Evolutionary conservation across 2,888 invertebrate genomes (phyloP).

Genomic region (Nemurella pictetii): DNA sequence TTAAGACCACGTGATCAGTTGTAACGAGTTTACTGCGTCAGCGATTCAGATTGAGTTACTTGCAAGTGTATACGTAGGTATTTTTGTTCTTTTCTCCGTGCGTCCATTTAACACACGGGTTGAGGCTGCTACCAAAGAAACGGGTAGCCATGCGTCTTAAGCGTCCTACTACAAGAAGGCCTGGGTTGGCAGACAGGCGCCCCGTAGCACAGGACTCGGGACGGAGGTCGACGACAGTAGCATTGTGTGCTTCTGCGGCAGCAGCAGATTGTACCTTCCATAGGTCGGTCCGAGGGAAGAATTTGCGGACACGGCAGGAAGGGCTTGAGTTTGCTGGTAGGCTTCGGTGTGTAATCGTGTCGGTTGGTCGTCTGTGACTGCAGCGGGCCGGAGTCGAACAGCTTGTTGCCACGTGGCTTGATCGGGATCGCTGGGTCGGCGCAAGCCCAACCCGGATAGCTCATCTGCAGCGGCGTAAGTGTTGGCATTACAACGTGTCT

Average conservation of each 20-base stretch:
- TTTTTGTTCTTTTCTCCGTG: neutral
- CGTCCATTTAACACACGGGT: neutral
- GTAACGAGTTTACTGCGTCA: neutral
- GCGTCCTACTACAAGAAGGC: neutral
- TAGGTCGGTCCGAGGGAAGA: neutral
- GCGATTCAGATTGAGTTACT: neutral
- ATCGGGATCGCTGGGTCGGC: constrained; percentile 5
- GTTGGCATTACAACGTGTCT: too few species aligned
- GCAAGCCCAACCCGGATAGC: constrained; percentile 27
- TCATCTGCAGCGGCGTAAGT: too few species aligned
- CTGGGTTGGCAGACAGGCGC: neutral
- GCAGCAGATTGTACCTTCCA: constrained; percentile 13
- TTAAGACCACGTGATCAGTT: neutral
- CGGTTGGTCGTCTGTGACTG: constrained; percentile 25
- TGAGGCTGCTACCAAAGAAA: neutral
- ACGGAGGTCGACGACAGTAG: neutral
- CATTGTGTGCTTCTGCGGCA: neutral
- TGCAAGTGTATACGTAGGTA: neutral
- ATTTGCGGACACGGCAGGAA: neutral
- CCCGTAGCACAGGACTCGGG: neutral
- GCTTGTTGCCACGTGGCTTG: neutral
- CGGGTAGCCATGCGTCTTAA: too few species aligned
- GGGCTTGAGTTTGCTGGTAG: neutral
- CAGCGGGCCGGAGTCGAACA: constrained; percentile 11
- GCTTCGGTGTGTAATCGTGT: constrained; percentile 26